Evolutionary conservation across 2,797 vertebrate species (phyloP).

Genomic region (Catamblyrhynchus diadema): DNA sequence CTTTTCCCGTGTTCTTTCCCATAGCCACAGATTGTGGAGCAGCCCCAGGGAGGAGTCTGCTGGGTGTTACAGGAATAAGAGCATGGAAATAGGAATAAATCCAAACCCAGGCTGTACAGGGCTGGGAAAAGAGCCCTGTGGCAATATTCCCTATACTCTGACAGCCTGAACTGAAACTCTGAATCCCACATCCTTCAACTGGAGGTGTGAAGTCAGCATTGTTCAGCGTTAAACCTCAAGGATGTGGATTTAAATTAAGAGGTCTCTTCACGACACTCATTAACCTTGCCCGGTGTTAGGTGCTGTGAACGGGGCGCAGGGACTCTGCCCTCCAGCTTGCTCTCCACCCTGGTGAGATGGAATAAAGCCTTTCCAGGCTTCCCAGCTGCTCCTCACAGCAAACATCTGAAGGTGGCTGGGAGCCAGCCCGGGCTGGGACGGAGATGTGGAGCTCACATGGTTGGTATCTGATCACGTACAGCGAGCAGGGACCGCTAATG

Average conservation of each 20-base stretch:
- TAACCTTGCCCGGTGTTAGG: neutral
- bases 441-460: neutral
- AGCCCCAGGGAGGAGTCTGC: neutral
- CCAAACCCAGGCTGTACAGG: neutral
- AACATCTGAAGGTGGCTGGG: neutral
- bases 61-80: neutral
- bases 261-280: neutral
- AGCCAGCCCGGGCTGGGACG: neutral
- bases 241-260: neutral
- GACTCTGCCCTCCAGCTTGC: neutral
- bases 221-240: neutral
- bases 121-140: neutral
- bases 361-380: neutral
- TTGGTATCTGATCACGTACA: neutral
- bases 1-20: constrained; percentile 5
- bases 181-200: neutral
- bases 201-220: neutral
- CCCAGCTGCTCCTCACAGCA: neutral
- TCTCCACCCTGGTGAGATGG: fast-evolving
- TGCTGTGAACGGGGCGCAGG: fast-evolving
- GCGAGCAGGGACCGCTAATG: neutral
- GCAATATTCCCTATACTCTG: neutral
- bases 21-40: neutral
- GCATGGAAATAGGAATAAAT: neutral
- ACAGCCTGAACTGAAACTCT: neutral